Evolutionary conservation across 2,797 vertebrate genomes (phyloP), one percentile per base, ranked within the genome.

Genomic region (Gallinago nigripennis): DNA sequence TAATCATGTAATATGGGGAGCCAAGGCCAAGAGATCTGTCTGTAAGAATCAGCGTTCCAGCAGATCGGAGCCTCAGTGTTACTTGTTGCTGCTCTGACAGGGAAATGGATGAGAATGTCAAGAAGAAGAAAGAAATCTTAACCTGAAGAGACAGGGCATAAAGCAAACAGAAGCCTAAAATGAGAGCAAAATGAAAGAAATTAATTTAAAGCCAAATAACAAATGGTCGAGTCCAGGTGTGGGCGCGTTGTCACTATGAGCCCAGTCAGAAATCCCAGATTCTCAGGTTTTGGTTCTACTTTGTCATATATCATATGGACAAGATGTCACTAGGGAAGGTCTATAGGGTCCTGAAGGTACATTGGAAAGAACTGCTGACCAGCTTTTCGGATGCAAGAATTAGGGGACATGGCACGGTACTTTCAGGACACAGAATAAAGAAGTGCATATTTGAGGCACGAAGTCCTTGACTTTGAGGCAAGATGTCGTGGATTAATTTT

Each of bases 81-180:
- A 81, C 28, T 94, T 80, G 77, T 60, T 90, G 56, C 65, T 58
- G 24, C 56, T 75, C 50, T 94, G 92, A 83, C 54, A 79, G 68
- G 69, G 65, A 80, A 90, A 87, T 50, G n/a, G 31, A 82, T 94
- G 63, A 95, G 68, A 93, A 94, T 66, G 78, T 61, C 54, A 84
- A 77, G 65, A 86, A 94, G 57, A 86, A 70, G 90, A 92, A 92
- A 95, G 46, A 61, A 83, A 94, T 86, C 81, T 95, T 93, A 96
- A 96, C 65, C 25, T 90, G 85, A 95, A 96, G 77, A 90, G 78
- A 93, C 50, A 93, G 33, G 73, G 31, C 43, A 87, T 94, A 95
- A 97, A 97, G 31, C 68, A 94, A 82, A 85, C 14, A 92, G 88
- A 89, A 95, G 56, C 54, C 57, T 70, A 80, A 90, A 96, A 92